These are phyloP conservation scores for Nasonovia ribisnigri DNA, from an alignment of 2,888 invertebrate genomes.

Conservation along the genomic window DNA sequence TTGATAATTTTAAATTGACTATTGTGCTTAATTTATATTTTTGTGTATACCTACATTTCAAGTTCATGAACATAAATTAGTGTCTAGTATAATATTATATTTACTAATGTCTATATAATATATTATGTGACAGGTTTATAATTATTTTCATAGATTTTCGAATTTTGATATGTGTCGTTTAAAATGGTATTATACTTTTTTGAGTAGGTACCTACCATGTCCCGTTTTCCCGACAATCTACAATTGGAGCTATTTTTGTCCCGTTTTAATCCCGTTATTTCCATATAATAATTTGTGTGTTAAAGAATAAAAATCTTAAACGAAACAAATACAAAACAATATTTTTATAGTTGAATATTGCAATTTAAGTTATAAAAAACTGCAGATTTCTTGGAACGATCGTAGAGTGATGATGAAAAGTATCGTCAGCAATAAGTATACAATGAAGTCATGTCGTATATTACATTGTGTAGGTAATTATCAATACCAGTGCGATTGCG, in stretches of 20 bases:
- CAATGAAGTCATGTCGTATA: background rate
- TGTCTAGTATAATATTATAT: background rate
- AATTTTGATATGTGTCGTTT: background rate
- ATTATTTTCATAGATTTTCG: background rate
- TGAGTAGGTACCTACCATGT: background rate
- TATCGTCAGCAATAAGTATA: background rate
- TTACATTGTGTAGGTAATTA: background rate
- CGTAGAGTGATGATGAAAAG: background rate
- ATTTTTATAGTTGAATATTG: background rate
- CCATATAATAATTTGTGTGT: background rate
- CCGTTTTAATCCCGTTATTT: background rate
- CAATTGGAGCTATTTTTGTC: background rate
- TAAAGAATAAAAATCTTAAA: background rate
- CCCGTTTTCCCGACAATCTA: background rate
- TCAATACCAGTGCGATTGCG: background rate
- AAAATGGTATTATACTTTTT: background rate
- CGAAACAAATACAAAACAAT: background rate
- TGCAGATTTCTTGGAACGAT: background rate
- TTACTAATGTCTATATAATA: background rate
- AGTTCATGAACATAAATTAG: background rate
- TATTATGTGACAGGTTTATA: background rate
- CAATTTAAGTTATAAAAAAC: background rate
- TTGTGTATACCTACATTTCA: background rate
- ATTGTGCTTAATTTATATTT: background rate
- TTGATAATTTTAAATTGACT: background rate